phyloP scores from a whole-genome alignment of 2,113 vertebrate species.

The Tetrax tetrax region DNA sequence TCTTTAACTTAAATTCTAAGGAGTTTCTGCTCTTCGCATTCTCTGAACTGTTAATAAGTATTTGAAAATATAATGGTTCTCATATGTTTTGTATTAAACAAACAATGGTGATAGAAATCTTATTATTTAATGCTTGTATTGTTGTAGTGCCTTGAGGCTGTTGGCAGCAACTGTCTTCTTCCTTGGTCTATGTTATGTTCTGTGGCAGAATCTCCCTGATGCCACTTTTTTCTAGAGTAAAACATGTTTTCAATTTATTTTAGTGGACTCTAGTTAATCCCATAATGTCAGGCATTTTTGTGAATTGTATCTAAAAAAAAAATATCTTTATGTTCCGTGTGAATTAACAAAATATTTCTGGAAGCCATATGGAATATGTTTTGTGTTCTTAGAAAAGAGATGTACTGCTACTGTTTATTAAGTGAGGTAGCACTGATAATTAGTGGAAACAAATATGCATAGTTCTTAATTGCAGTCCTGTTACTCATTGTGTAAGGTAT shows the following conservation, averaged over 20 bases:
- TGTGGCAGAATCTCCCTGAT: background rate
- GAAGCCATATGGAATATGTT: background rate
- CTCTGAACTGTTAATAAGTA: slow-evolving; percentile 15
- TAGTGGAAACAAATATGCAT: background rate
- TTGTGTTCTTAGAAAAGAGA: background rate
- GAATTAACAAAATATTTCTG: background rate
- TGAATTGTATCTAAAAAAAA: background rate
- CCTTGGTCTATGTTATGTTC: background rate
- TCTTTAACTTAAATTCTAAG: background rate
- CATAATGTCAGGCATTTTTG: background rate
- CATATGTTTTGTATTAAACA: slow-evolving; percentile 22
- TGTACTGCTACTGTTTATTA: background rate
- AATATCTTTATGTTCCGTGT: background rate
- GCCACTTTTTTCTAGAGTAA: background rate
- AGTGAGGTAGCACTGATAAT: background rate
- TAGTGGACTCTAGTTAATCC: background rate
- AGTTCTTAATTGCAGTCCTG: background rate
- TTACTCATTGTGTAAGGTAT: background rate
- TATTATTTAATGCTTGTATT: slow-evolving; percentile 50
- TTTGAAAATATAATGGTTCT: slow-evolving; percentile 32
- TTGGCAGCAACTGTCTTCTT: slow-evolving; percentile 15
- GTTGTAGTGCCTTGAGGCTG: background rate
- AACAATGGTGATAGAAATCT: slow-evolving; percentile 62
- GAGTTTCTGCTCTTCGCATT: slow-evolving; percentile 3
- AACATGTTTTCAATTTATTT: slow-evolving; percentile 33